Conservation (phyloP, 2,888 invertebrate genomes). For the Hesperia comma region DNA sequence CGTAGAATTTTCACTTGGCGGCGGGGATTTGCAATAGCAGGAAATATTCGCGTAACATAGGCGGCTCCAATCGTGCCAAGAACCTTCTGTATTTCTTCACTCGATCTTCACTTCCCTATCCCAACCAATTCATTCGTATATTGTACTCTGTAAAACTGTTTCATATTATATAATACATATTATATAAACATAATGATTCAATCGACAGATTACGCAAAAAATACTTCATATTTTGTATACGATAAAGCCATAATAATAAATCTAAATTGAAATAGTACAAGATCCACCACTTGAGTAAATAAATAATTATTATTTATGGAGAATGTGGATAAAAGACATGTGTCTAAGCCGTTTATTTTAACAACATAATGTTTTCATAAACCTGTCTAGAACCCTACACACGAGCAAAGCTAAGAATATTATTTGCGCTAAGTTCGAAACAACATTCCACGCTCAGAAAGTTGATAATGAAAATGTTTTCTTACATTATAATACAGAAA, state of each 20-base stretch:
- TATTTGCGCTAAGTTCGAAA: slow-evolving; percentile 1
- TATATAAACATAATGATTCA: no score
- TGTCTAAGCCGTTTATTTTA: no score
- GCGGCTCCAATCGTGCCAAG: neutral
- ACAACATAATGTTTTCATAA: slow-evolving; percentile 4
- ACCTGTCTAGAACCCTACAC: neutral
- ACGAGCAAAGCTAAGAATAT: neutral
- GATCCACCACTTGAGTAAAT: no score
- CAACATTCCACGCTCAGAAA: slow-evolving; percentile 3
- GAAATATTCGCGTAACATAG: slow-evolving; percentile 1
- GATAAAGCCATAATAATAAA: no score
- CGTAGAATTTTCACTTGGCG: neutral
- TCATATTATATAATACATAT: no score
- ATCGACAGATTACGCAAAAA: no score
- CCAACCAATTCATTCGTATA: neutral
- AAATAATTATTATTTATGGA: no score
- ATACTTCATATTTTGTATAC: no score
- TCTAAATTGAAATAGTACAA: no score
- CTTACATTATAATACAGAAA: neutral
- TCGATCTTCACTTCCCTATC: neutral
- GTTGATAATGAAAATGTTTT: slow-evolving; percentile 11
- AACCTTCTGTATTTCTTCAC: neutral
- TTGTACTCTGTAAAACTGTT: no score
- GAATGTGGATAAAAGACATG: no score
- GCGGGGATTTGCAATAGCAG: slow-evolving; percentile 10